Percentiles rank a stretch among this genome's conserved stretches.
phyloP scores from a whole-genome alignment of 2,797 vertebrate species.

The Sphenodon punctatus region DNA sequence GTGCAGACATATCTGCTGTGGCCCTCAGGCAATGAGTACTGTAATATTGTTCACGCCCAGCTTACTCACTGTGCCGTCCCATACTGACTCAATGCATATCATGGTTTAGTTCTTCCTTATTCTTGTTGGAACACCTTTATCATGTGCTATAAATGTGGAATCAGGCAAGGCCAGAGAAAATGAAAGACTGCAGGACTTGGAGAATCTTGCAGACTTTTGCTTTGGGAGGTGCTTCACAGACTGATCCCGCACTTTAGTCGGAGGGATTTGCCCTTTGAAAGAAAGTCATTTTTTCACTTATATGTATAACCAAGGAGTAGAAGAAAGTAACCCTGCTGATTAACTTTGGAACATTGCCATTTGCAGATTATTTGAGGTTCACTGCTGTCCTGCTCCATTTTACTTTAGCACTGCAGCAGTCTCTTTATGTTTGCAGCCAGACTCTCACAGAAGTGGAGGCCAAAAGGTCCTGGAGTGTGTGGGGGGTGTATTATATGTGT shows the following conservation, averaged over 20 bases:
- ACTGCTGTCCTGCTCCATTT: too few species aligned
- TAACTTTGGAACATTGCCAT: too few species aligned
- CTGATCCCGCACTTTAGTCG: neutral
- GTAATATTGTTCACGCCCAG: constrained; percentile 35
- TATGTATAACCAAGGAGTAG: too few species aligned
- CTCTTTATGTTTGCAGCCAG: too few species aligned
- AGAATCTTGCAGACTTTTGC: neutral
- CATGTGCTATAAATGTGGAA: constrained; percentile 6
- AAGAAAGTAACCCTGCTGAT: too few species aligned
- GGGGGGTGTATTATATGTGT: too few species aligned
- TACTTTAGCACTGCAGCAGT: too few species aligned
- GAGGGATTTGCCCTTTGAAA: neutral
- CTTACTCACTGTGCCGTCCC: neutral
- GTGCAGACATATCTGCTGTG: neutral
- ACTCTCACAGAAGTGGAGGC: too few species aligned
- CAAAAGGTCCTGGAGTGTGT: too few species aligned
- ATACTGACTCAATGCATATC: constrained; percentile 25
- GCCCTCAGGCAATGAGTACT: neutral
- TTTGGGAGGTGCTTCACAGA: neutral
- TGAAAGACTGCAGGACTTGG: neutral
- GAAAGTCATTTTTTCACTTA: neutral
- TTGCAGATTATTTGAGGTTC: too few species aligned
- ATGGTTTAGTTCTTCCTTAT: constrained; percentile 51
- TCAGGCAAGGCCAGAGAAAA: constrained; percentile 21
- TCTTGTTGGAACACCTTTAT: constrained; percentile 28